phyloP scores from a whole-genome alignment of 2,797 vertebrate species.

The Oryzias dopingdopingensis region DNA sequence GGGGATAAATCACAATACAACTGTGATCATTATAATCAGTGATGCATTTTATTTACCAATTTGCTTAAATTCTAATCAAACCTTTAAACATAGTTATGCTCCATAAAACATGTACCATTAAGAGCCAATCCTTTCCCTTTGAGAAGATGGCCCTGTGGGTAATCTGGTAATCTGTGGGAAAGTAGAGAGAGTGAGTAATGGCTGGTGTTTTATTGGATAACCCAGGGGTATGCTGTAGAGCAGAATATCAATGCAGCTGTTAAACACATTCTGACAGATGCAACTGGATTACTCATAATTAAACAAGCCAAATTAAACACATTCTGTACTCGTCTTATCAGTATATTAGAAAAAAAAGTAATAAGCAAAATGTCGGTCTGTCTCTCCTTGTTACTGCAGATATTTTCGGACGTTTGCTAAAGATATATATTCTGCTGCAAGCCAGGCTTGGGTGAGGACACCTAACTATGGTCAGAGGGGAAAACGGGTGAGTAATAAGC shows the following conservation, averaged over 20 bases:
- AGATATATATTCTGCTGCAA: not conserved
- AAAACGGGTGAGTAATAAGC: not conserved
- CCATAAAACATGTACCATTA: too few relatives aligned
- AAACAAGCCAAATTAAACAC: not conserved
- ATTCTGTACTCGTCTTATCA: not conserved
- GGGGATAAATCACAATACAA: too few relatives aligned
- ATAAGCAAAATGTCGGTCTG: not conserved
- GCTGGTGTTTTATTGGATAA: not conserved
- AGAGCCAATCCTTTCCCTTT: too few relatives aligned
- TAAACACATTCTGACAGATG: not conserved
- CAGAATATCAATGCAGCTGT: not conserved
- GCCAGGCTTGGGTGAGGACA: not conserved
- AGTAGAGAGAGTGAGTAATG: not conserved
- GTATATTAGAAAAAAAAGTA: too few relatives aligned
- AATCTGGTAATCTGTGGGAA: not conserved
- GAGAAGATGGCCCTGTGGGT: not conserved
- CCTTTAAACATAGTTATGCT: too few relatives aligned
- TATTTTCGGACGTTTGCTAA: not conserved
- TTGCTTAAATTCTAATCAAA: conserved; percentile 17
- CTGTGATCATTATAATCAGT: too few relatives aligned
- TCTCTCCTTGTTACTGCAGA: not conserved
- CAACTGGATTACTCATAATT: not conserved
- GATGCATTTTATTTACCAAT: too few relatives aligned
- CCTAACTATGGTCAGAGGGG: not conserved
- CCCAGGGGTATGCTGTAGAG: not conserved